These are phyloP conservation scores for Chrysotoxum bicinctum DNA, from an alignment of 2,888 invertebrate species.

Conservation along the genomic window DNA sequence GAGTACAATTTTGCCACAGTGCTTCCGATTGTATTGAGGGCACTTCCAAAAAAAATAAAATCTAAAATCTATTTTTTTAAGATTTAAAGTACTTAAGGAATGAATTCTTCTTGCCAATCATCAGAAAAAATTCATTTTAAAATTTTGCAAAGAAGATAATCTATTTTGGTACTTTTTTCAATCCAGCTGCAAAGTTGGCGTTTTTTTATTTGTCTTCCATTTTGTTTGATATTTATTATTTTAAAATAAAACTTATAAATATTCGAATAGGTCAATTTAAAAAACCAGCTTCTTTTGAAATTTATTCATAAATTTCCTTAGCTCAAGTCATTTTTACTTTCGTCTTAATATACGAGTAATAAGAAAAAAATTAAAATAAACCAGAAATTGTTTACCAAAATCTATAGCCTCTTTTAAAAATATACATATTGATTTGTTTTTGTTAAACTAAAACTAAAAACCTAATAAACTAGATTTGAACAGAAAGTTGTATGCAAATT, in stretches of 20 bases:
- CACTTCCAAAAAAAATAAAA: no score
- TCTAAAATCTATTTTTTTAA: no score
- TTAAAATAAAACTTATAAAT: not conserved
- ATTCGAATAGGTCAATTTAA: not conserved
- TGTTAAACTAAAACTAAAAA: no score
- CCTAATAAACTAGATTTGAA: no score
- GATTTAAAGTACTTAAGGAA: no score
- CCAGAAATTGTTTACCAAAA: not conserved
- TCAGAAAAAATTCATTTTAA: not conserved
- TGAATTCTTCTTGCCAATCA: constrained; percentile 13
- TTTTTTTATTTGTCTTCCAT: not conserved
- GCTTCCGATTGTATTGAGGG: not conserved
- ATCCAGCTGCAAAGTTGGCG: constrained; percentile 5
- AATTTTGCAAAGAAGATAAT: not conserved
- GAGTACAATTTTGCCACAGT: not conserved
- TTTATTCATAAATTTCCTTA: not conserved
- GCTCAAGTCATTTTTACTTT: not conserved
- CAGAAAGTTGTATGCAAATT: no score
- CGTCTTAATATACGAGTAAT: not conserved
- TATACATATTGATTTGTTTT: not conserved
- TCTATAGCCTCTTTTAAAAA: not conserved
- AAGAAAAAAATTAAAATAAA: not conserved
- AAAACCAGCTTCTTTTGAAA: not conserved
- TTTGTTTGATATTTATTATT: not conserved
- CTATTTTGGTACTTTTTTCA: constrained; percentile 15